Evolutionary conservation across 2,888 invertebrate genomes (phyloP).

Genomic region (Conchocele bisecta): DNA sequence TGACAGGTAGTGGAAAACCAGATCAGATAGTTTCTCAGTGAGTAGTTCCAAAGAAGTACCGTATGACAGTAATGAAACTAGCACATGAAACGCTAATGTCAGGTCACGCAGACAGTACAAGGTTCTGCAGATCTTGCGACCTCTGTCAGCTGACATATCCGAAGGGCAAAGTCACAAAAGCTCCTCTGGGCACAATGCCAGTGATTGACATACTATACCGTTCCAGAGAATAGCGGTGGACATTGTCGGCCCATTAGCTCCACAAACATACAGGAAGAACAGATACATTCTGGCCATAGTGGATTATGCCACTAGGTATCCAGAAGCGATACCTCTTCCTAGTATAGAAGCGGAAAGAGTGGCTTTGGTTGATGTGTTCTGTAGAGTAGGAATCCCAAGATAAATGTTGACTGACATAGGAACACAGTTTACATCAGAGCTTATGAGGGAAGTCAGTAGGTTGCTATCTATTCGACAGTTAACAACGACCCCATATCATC

Average conservation of each 20-base stretch:
- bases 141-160: slow-evolving; percentile 29
- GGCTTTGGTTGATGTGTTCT: slow-evolving; percentile 55
- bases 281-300: slow-evolving; percentile 53
- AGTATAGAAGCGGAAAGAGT: slow-evolving; percentile 52
- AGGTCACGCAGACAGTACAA: slow-evolving; percentile 34
- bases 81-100: slow-evolving; percentile 54
- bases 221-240: slow-evolving; percentile 54
- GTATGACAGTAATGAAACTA: slow-evolving; percentile 29
- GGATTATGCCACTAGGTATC: too few relatives aligned
- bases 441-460: slow-evolving; percentile 51
- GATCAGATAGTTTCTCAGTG: slow-evolving; percentile 11
- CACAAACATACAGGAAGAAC: slow-evolving; percentile 46
- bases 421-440: slow-evolving; percentile 53
- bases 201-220: slow-evolving; percentile 55
- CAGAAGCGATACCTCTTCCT: too few relatives aligned
- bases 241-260: slow-evolving; percentile 52
- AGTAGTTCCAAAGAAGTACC: slow-evolving; percentile 39
- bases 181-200: slow-evolving; percentile 49
- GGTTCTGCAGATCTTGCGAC: slow-evolving; percentile 46
- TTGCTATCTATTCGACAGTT: slow-evolving; percentile 37
- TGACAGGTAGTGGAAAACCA: too few relatives aligned
- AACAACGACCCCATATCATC: slow-evolving; percentile 33
- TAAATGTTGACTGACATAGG: slow-evolving; percentile 61
- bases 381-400: too few relatives aligned
- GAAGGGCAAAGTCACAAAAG: slow-evolving; percentile 46